Evolutionary conservation across 2,797 vertebrate species (phyloP).

Genomic region (Sylvia borin): DNA sequence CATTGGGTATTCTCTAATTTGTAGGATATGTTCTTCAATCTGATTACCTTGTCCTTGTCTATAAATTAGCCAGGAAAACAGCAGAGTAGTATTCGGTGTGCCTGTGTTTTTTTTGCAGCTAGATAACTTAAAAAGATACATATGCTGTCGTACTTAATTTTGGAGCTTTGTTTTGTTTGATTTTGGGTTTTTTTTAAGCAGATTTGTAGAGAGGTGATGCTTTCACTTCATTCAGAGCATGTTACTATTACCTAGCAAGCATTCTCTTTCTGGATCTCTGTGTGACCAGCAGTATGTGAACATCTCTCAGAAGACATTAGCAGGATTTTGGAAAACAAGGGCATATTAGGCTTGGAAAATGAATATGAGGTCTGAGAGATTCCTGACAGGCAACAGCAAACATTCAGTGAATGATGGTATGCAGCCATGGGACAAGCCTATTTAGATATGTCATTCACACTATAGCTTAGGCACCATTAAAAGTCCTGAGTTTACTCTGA

Average conservation of each 20-base stretch:
- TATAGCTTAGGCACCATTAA: conserved; percentile 60
- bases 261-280: not conserved
- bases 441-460: conserved; percentile 81
- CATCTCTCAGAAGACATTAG: conserved; percentile 16
- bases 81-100: not conserved
- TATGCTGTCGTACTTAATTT: not conserved
- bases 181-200: not conserved
- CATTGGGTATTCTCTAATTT: conserved; percentile 2
- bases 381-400: conserved; percentile 52
- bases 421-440: conserved; percentile 56
- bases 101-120: not conserved
- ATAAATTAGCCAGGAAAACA: not conserved
- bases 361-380: not conserved
- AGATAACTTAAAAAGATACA: not conserved
- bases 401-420: conserved; percentile 60
- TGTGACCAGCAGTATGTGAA: not conserved
- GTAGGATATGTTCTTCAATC: not conserved
- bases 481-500: conserved; percentile 51
- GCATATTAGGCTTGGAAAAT: not conserved
- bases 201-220: not conserved
- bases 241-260: not conserved
- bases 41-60: conserved; percentile 3
- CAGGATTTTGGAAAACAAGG: not conserved
- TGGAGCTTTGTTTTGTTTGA: not conserved
- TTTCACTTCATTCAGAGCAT: not conserved